phyloP scores from a whole-genome alignment of 2,888 invertebrate genomes.

The Phymatocera aterrima region DNA sequence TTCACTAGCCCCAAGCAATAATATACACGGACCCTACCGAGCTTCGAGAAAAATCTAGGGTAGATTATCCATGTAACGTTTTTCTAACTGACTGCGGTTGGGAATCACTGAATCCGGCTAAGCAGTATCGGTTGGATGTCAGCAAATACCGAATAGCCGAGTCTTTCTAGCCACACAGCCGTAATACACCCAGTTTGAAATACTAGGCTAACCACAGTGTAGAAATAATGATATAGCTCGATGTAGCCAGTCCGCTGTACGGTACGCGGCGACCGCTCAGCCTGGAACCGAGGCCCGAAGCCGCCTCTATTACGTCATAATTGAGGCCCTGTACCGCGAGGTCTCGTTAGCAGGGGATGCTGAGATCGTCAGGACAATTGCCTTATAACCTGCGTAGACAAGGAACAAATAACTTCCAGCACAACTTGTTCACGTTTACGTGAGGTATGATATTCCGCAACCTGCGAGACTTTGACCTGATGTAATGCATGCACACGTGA shows the following conservation, averaged over 20 bases:
- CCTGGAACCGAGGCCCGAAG: constrained; percentile 40
- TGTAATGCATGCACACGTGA: no score
- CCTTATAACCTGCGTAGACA: constrained; percentile 38
- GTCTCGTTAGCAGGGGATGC: constrained; percentile 48
- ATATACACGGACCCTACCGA: neutral
- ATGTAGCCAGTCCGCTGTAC: constrained; percentile 14
- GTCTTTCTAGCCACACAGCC: constrained; percentile 34
- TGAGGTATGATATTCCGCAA: neutral
- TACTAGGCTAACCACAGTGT: constrained; percentile 47
- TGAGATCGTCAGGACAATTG: constrained; percentile 40
- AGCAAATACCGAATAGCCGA: constrained; percentile 40
- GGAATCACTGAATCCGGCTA: constrained; percentile 33
- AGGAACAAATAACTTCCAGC: constrained; percentile 28
- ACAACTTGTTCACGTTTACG: constrained; percentile 26
- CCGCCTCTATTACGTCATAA: constrained; percentile 47
- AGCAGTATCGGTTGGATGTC: constrained; percentile 31
- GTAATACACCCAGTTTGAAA: constrained; percentile 43
- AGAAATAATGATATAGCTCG: constrained; percentile 46
- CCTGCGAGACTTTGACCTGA: neutral
- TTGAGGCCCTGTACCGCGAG: constrained; percentile 45
- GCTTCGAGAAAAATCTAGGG: neutral
- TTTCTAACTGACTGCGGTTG: neutral
- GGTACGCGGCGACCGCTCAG: constrained; percentile 31
- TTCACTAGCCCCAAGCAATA: neutral
- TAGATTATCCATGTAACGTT: neutral